Conservation (phyloP, 2,888 invertebrate species). For the Odontothrips loti region DNA sequence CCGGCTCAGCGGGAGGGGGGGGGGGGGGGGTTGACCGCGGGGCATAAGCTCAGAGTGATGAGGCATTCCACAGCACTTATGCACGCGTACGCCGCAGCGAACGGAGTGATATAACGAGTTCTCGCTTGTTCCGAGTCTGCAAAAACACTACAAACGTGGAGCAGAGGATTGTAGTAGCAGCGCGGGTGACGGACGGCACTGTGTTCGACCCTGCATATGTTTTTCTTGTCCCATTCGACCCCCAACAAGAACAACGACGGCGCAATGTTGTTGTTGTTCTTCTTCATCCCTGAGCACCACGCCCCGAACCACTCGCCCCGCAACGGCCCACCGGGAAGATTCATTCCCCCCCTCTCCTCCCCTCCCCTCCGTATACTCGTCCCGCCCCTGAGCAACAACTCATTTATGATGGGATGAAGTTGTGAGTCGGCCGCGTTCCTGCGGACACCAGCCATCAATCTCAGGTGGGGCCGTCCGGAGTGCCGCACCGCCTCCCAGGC, state of each 20-base stretch:
- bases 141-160: too few relatives aligned
- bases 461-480: background rate
- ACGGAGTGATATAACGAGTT: too few relatives aligned
- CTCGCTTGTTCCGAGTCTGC: too few relatives aligned
- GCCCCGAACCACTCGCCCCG: background rate
- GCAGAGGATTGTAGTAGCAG: too few relatives aligned
- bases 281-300: constrained; percentile 6
- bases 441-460: constrained; percentile 22
- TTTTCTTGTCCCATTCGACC: background rate
- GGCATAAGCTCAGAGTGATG: too few relatives aligned
- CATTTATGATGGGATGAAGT: constrained; percentile 26
- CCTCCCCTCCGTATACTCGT: background rate
- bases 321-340: constrained; percentile 5
- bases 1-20: background rate
- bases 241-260: background rate
- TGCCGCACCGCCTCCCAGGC: background rate
- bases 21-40: background rate
- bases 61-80: too few relatives aligned
- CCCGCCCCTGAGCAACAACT: constrained; percentile 11
- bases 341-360: background rate
- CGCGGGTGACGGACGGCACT: too few relatives aligned
- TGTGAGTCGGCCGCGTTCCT: constrained; percentile 25
- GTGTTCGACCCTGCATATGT: too few relatives aligned
- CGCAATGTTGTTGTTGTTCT: background rate
- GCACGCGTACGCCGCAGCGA: too few relatives aligned